These are phyloP conservation scores for Platorchestia sp. DNA, from an alignment of 1,140 invertebrate species.

Conservation along the genomic window DNA sequence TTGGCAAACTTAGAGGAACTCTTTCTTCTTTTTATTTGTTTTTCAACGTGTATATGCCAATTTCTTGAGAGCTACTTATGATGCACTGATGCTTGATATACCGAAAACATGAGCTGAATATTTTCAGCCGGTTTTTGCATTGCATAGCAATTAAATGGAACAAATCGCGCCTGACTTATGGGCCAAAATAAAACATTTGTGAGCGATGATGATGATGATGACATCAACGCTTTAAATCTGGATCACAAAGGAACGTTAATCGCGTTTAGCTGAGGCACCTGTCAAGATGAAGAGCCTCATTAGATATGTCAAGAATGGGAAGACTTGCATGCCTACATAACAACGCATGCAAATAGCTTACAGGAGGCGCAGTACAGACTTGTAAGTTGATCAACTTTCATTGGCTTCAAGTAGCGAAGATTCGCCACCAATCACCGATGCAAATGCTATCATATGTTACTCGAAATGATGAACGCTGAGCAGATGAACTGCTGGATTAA, in stretches of 20 bases:
- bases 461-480: slow-evolving; percentile 43
- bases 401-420: slow-evolving; percentile 34
- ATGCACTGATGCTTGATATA: neutral
- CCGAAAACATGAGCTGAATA: neutral
- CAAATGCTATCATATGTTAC: slow-evolving; percentile 47
- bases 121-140: no score
- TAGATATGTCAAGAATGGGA: neutral
- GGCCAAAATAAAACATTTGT: neutral
- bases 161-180: neutral
- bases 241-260: neutral
- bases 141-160: neutral
- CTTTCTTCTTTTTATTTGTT: no score
- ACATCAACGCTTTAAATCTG: neutral
- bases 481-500: slow-evolving; percentile 48
- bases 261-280: neutral
- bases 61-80: neutral
- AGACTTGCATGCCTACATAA: neutral
- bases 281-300: slow-evolving; percentile 20
- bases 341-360: slow-evolving; percentile 15
- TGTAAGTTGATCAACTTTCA: neutral
- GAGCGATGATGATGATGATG: neutral
- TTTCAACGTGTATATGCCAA: no score
- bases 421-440: slow-evolving; percentile 41
- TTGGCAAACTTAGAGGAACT: no score
- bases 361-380: neutral